phyloP scores from a whole-genome alignment of 1,140 invertebrate species.

The Orchesella cincta region DNA sequence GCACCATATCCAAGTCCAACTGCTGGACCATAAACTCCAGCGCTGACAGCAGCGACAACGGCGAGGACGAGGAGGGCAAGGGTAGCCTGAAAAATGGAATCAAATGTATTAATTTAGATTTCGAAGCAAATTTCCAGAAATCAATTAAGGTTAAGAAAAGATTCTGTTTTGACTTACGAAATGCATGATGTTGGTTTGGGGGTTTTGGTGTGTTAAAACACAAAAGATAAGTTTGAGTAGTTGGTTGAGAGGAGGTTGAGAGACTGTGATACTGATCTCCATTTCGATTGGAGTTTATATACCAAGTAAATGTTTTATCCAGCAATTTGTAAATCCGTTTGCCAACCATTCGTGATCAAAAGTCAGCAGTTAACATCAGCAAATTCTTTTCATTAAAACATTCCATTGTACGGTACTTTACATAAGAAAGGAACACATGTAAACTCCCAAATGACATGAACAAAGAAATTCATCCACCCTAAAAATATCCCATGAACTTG shows the following conservation, averaged over 20 bases:
- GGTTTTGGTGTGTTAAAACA: background rate
- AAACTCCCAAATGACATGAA: too few species aligned
- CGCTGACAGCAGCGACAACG: background rate
- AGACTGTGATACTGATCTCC: background rate
- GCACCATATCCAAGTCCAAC: background rate
- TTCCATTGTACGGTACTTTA: too few species aligned
- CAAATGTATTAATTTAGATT: background rate
- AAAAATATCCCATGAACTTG: too few species aligned
- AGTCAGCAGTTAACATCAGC: too few species aligned
- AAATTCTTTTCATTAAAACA: too few species aligned
- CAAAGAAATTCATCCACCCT: too few species aligned
- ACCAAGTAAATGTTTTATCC: background rate
- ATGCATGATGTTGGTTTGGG: conserved; percentile 2
- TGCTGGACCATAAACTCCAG: background rate
- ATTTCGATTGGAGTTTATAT: background rate
- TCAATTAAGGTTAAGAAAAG: background rate
- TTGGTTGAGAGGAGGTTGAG: background rate
- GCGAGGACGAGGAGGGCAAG: background rate
- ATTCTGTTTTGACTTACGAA: background rate
- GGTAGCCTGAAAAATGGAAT: background rate
- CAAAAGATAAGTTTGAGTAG: background rate
- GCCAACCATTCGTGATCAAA: too few species aligned
- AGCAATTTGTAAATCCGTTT: too few species aligned
- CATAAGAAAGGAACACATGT: too few species aligned
- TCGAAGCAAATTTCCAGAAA: too few species aligned